phyloP scores from a whole-genome alignment of 2,888 invertebrate genomes.

The Melinaea menophilus region DNA sequence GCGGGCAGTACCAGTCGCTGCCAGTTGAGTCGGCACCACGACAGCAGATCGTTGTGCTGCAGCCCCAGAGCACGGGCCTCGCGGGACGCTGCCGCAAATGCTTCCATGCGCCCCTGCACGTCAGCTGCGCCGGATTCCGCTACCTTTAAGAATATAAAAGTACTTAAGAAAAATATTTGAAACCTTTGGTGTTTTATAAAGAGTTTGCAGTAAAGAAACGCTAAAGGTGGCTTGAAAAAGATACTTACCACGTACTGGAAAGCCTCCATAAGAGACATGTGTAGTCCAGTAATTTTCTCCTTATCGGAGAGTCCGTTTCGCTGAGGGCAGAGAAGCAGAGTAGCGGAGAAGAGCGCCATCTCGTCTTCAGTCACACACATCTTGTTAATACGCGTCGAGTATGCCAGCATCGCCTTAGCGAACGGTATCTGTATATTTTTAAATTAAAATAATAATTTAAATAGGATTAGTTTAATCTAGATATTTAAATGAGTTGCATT shows the following conservation, averaged over 20 bases:
- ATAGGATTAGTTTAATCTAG: too few species aligned
- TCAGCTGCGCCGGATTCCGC: constrained; percentile 33
- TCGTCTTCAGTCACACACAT: constrained; percentile 92
- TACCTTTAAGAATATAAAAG: constrained; percentile 28
- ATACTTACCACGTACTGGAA: constrained; percentile 74
- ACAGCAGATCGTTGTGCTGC: constrained; percentile 89
- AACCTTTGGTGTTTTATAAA: not conserved
- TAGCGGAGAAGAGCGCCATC: constrained; percentile 91
- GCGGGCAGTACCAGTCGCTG: constrained; percentile 90
- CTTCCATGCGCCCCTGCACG: constrained; percentile 46
- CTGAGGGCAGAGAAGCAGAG: constrained; percentile 89
- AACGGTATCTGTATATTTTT: constrained; percentile 84
- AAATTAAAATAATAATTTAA: too few species aligned
- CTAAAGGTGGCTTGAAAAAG: too few species aligned
- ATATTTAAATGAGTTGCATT: too few species aligned
- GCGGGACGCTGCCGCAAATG: constrained; percentile 57
- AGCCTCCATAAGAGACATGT: constrained; percentile 88
- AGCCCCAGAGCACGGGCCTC: constrained; percentile 89
- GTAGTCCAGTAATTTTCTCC: constrained; percentile 78
- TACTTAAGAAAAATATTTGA: not conserved
- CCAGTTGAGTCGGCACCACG: constrained; percentile 96
- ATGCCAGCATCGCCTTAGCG: constrained; percentile 88
- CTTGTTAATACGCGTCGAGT: constrained; percentile 85
- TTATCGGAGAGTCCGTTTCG: constrained; percentile 88
- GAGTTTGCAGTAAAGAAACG: too few species aligned